Conservation (phyloP, 1,140 invertebrate genomes). For the Zophobas atratus region DNA sequence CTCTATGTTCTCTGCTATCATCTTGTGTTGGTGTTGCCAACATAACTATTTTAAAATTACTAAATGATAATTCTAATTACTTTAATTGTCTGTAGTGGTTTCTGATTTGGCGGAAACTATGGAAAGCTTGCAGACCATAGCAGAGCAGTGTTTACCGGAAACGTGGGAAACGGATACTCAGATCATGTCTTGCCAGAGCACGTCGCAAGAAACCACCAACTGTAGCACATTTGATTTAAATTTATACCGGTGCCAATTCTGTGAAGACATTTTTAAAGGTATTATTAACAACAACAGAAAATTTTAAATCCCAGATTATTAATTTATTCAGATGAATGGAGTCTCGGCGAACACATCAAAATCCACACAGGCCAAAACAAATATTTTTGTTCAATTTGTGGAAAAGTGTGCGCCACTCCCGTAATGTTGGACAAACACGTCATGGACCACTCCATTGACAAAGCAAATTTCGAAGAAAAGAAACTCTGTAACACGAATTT, state of each 20-base stretch:
- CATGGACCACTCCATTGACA: constrained; percentile 56
- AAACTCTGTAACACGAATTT: constrained; percentile 47
- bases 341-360: constrained; percentile 65
- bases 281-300: not conserved
- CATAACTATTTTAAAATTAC: no score
- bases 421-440: constrained; percentile 59
- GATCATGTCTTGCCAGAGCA: constrained; percentile 52
- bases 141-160: constrained; percentile 65
- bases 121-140: constrained; percentile 66
- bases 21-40: no score
- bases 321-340: constrained; percentile 63
- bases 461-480: constrained; percentile 30
- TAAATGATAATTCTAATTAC: no score
- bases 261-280: constrained; percentile 65
- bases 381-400: constrained; percentile 64
- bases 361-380: constrained; percentile 63
- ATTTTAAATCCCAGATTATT: no score
- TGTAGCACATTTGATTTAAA: constrained; percentile 62
- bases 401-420: constrained; percentile 51
- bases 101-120: constrained; percentile 66
- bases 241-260: constrained; percentile 65
- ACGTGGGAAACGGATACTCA: constrained; percentile 59
- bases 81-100: constrained; percentile 52
- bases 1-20: no score
- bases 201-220: constrained; percentile 55